These are phyloP conservation scores for Sinhomidia bicolor DNA, from an alignment of 2,888 invertebrate species.

Conservation along the genomic window DNA sequence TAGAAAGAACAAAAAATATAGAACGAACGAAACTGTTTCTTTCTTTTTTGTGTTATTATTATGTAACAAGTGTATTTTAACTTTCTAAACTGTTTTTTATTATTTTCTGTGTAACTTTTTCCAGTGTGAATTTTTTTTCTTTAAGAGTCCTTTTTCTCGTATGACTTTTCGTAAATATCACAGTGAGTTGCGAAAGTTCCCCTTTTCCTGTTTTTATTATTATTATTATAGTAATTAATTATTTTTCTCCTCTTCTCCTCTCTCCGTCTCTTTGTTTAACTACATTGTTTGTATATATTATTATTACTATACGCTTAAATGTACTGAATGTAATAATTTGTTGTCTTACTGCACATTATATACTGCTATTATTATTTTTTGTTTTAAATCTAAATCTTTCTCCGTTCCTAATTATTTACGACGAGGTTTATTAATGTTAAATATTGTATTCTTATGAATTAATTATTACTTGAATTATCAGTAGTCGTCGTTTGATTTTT, in stretches of 20 bases:
- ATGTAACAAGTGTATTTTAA: constrained; percentile 3
- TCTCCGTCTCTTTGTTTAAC: constrained; percentile 15
- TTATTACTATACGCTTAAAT: constrained; percentile 24
- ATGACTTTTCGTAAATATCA: constrained; percentile 79
- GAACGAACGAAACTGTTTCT: constrained; percentile 39
- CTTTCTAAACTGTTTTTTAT: constrained; percentile 36
- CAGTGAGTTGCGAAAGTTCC: constrained; percentile 79
- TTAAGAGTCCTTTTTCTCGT: constrained; percentile 76
- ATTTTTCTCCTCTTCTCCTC: constrained; percentile 2
- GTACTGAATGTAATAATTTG: constrained; percentile 43
- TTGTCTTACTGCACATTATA: constrained; percentile 40
- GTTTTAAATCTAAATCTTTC: constrained; percentile 23
- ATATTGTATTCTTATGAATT: constrained; percentile 24
- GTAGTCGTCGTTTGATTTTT: constrained; percentile 42
- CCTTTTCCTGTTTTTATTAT: constrained; percentile 72
- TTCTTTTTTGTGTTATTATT: constrained; percentile 15
- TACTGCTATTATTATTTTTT: constrained; percentile 8
- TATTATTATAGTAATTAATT: not conserved
- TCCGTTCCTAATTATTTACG: constrained; percentile 38
- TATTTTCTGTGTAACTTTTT: constrained; percentile 52
- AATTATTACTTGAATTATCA: constrained; percentile 48
- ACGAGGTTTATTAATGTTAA: constrained; percentile 2
- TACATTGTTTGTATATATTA: constrained; percentile 7
- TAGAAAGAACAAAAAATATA: constrained; percentile 6
- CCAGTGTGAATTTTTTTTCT: constrained; percentile 64